These are phyloP conservation scores for Taenaris catops DNA, from an alignment of 2,888 invertebrate species.

Conservation along the genomic window DNA sequence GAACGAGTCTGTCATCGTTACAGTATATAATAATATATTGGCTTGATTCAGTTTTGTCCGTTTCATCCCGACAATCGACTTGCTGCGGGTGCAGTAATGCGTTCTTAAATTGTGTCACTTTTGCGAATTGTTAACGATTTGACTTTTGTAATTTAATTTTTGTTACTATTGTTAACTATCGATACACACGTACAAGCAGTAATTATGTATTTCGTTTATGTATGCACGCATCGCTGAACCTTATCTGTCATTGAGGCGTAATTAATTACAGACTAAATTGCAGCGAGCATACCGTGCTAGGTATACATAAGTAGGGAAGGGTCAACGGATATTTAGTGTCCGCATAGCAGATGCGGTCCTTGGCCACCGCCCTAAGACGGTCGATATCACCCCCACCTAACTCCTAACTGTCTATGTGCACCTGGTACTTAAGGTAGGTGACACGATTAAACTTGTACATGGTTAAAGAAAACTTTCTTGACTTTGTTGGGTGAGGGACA, in stretches of 20 bases:
- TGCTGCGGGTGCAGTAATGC: no score
- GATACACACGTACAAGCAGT: conserved; percentile 11
- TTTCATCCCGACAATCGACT: no score
- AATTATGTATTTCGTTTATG: conserved; percentile 27
- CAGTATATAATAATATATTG: no score
- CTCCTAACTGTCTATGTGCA: conserved; percentile 65
- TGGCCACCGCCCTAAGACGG: conserved; percentile 76
- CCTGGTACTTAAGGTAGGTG: conserved; percentile 56
- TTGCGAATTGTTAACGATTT: no score
- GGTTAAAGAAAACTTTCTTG: neutral
- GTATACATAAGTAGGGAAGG: conserved; percentile 54
- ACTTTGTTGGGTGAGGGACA: conserved; percentile 8
- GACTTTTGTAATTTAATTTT: no score
- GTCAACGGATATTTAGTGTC: conserved; percentile 76
- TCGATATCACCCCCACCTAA: conserved; percentile 76
- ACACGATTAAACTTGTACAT: conserved; percentile 17
- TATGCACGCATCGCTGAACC: conserved; percentile 49
- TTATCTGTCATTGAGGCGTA: conserved; percentile 72
- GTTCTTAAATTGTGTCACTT: no score
- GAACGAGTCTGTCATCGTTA: no score
- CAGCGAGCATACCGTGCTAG: conserved; percentile 44
- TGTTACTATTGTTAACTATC: no score
- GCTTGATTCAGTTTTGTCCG: no score
- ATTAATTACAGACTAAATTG: conserved; percentile 72
- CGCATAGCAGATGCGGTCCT: conserved; percentile 76